Evolutionary conservation across 1,140 invertebrate genomes (phyloP).

Genomic region (Meteorus sp.): DNA sequence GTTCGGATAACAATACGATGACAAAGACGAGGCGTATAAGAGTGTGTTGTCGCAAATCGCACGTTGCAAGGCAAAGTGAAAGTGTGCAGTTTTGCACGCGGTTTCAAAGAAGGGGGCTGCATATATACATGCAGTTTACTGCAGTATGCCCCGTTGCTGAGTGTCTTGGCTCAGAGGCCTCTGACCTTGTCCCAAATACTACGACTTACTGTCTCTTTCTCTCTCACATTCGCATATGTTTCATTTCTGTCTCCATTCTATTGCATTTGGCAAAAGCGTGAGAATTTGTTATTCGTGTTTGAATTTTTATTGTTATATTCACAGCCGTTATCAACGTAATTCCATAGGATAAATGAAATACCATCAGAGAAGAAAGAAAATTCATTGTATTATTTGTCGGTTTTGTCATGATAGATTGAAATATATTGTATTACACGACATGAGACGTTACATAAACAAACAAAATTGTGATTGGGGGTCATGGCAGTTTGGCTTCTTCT

Average conservation of each 20-base stretch:
- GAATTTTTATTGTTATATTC: too few species aligned
- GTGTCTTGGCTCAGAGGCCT: slow-evolving; percentile 43
- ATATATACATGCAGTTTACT: slow-evolving; percentile 6
- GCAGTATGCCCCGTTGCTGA: slow-evolving; percentile 28
- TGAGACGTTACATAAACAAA: too few species aligned
- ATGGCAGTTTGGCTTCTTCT: too few species aligned
- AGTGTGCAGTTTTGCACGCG: slow-evolving; percentile 45
- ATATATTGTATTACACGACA: too few species aligned
- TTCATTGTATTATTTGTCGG: too few species aligned
- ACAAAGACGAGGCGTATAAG: background rate
- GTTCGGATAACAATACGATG: slow-evolving; percentile 5
- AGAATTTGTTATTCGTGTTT: slow-evolving; percentile 15
- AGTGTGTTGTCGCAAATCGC: slow-evolving; percentile 21
- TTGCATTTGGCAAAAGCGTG: slow-evolving; percentile 25
- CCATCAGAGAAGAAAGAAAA: too few species aligned
- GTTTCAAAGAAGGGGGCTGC: slow-evolving; percentile 10
- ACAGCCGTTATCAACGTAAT: too few species aligned
- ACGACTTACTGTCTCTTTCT: slow-evolving; percentile 37
- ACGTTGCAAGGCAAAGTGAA: slow-evolving; percentile 46
- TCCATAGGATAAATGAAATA: too few species aligned
- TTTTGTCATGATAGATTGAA: too few species aligned
- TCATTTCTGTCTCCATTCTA: slow-evolving; percentile 14
- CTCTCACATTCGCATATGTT: slow-evolving; percentile 36
- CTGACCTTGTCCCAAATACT: slow-evolving; percentile 61
- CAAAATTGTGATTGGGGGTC: too few species aligned